A percentile compares a stretch with the other conserved stretches of the same genome.
These are phyloP conservation scores for Cichladusa arquata DNA, from an alignment of 2,113 vertebrate genomes.

Conservation along the genomic window DNA sequence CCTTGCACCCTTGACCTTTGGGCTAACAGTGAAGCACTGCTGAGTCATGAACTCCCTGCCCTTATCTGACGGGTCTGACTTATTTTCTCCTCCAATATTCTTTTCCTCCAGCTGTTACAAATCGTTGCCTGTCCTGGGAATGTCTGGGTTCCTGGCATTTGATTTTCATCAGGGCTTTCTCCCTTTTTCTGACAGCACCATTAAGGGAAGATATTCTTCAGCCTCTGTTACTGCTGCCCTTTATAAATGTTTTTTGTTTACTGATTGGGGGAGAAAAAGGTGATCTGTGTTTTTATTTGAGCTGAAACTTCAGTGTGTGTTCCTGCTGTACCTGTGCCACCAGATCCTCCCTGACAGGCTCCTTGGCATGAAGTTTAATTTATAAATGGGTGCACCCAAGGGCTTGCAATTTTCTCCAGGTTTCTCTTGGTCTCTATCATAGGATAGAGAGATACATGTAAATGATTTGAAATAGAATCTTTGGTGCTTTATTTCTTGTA, in stretches of 20 bases:
- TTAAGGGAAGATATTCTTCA: background rate
- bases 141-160: background rate
- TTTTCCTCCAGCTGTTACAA: conserved; percentile 7
- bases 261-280: background rate
- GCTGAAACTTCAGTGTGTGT: background rate
- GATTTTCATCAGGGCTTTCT: conserved; percentile 16
- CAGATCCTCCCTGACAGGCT: background rate
- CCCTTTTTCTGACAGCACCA: background rate
- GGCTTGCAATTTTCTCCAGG: background rate
- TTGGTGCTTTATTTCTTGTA: background rate
- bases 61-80: conserved; percentile 2
- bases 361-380: background rate
- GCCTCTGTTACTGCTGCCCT: background rate
- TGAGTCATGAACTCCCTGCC: background rate
- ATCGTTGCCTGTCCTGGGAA: background rate
- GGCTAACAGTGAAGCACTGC: background rate
- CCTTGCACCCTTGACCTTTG: conserved; percentile 37
- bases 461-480: background rate
- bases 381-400: background rate
- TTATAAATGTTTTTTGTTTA: background rate
- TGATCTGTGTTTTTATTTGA: background rate
- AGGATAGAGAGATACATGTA: background rate
- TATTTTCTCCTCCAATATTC: conserved; percentile 6
- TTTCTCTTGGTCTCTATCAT: background rate
- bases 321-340: background rate